Conservation (phyloP, 2,113 vertebrate genomes). For the Parus major region DNA sequence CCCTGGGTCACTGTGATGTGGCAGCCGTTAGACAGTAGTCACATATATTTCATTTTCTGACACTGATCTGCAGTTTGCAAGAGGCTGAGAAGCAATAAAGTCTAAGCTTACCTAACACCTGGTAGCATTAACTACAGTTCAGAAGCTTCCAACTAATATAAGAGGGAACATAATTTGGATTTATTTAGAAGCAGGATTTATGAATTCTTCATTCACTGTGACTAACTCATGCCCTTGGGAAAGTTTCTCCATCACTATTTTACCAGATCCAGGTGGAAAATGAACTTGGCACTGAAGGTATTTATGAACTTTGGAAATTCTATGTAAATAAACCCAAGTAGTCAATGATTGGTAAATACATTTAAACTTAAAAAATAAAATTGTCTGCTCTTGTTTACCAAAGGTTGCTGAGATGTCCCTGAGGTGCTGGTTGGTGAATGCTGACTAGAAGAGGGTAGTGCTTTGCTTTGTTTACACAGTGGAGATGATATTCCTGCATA, state of each 20-base stretch:
- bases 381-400: not conserved
- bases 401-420: not conserved
- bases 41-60: not conserved
- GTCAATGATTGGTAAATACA: not conserved
- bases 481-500: not conserved
- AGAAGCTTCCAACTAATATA: not conserved
- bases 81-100: not conserved
- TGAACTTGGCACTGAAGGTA: not conserved
- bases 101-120: not conserved
- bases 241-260: not conserved
- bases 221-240: conserved; percentile 2
- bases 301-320: not conserved
- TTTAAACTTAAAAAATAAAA: not conserved
- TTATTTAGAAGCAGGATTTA: not conserved
- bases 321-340: not conserved
- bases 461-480: not conserved
- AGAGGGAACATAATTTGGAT: not conserved
- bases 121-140: not conserved
- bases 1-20: not conserved
- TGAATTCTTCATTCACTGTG: not conserved
- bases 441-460: not conserved
- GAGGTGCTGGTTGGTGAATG: not conserved
- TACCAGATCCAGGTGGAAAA: not conserved
- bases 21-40: not conserved
- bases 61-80: not conserved